Conservation (phyloP, 2,113 vertebrate genomes). For the Seriola dumerili region DNA sequence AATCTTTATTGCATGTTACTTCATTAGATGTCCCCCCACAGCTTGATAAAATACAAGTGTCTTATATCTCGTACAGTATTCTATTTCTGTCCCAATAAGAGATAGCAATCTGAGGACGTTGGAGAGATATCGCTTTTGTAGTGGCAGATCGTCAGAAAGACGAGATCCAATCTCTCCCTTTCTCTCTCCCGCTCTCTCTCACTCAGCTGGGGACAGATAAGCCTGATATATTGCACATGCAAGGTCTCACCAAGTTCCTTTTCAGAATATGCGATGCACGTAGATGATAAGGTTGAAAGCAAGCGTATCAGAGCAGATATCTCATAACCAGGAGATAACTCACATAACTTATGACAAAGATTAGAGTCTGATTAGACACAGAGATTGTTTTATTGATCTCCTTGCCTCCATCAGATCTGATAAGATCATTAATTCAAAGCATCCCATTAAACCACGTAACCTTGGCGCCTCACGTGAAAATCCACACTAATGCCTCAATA, state of each 20-base stretch:
- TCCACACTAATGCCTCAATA: slow-evolving; percentile 7
- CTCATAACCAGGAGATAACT: slow-evolving; percentile 64
- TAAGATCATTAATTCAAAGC: slow-evolving; percentile 55
- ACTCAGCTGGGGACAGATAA: slow-evolving; percentile 52
- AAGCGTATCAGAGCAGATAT: slow-evolving; percentile 53
- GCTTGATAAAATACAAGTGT: slow-evolving; percentile 53
- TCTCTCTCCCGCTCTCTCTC: slow-evolving; percentile 23
- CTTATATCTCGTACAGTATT: slow-evolving; percentile 63
- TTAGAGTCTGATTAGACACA: slow-evolving; percentile 59
- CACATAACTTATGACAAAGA: slow-evolving; percentile 57
- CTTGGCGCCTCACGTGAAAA: slow-evolving; percentile 39
- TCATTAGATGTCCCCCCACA: slow-evolving; percentile 44
- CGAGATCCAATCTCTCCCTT: slow-evolving; percentile 65
- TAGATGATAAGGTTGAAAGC: slow-evolving; percentile 62
- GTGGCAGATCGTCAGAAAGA: slow-evolving; percentile 70
- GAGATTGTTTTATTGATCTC: slow-evolving; percentile 72
- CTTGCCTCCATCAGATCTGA: slow-evolving; percentile 43
- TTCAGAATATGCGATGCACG: slow-evolving; percentile 55
- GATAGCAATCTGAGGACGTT: slow-evolving; percentile 70
- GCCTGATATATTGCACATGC: slow-evolving; percentile 46
- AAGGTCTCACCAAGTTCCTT: slow-evolving; percentile 38
- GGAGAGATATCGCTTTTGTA: slow-evolving; percentile 72
- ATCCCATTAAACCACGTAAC: slow-evolving; percentile 52
- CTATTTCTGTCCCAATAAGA: slow-evolving; percentile 61
- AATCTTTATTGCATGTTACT: slow-evolving; percentile 33